phyloP scores from a whole-genome alignment of 2,113 vertebrate species.

The Ifrita kowaldi region DNA sequence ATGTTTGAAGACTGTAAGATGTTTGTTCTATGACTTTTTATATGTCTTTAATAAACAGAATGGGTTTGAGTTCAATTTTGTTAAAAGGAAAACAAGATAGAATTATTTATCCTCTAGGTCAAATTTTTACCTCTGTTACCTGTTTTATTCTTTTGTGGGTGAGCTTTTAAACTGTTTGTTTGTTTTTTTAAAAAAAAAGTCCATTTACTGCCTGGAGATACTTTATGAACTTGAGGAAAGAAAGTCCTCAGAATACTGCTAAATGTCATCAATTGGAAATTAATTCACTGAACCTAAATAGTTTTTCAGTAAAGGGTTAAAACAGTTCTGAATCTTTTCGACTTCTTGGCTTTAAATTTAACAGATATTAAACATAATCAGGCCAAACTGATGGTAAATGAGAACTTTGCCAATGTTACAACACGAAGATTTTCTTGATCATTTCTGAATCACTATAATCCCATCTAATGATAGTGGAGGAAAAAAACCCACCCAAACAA shows the following conservation, averaged over 20 bases:
- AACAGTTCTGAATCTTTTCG: not conserved
- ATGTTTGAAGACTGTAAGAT: conserved; percentile 39
- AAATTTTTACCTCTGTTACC: conserved; percentile 3
- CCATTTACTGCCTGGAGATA: not conserved
- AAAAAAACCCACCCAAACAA: not conserved
- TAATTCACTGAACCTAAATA: not conserved
- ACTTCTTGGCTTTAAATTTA: not conserved
- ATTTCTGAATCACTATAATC: not conserved
- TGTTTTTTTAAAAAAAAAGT: not conserved
- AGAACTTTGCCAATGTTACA: not conserved
- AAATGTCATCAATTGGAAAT: not conserved
- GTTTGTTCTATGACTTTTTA: conserved; percentile 30
- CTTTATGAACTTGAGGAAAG: not conserved
- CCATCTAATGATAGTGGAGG: not conserved
- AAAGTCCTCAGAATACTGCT: not conserved
- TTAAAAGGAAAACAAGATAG: not conserved
- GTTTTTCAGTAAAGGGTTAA: not conserved
- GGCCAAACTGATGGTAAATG: not conserved
- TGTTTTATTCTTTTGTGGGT: conserved; percentile 9
- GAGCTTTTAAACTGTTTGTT: not conserved
- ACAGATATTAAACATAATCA: not conserved
- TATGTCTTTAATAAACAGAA: conserved; percentile 64
- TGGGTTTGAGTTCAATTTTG: conserved; percentile 37
- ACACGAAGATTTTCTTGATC: not conserved
- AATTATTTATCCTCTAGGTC: conserved; percentile 1